Evolutionary conservation across 2,888 invertebrate species (phyloP).

Genomic region (Limnephilus marmoratus): DNA sequence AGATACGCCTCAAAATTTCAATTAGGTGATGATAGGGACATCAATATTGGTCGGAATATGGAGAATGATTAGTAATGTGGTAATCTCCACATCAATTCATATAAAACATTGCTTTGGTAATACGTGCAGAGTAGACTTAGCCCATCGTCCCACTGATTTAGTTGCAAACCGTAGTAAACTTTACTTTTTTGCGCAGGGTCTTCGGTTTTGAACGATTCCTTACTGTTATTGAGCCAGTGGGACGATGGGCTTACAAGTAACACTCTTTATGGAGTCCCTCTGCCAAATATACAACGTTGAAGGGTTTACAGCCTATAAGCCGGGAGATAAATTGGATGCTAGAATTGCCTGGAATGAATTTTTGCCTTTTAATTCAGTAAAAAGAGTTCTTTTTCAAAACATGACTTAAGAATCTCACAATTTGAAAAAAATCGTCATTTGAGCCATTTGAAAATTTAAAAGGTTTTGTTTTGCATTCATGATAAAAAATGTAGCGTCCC

Average conservation of each 20-base stretch:
- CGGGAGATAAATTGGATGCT: not conserved
- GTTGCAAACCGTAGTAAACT: no score
- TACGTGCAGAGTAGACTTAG: not conserved
- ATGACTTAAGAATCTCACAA: not conserved
- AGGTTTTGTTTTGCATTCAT: not conserved
- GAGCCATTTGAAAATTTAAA: not conserved
- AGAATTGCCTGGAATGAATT: not conserved
- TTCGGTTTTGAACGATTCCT: no score
- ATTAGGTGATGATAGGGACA: no score
- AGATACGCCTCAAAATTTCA: no score
- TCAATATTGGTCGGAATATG: no score
- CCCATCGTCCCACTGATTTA: no score
- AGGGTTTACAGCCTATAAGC: not conserved
- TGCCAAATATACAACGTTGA: not conserved
- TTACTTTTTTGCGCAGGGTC: no score
- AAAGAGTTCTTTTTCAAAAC: not conserved
- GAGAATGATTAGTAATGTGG: no score
- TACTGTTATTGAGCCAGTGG: no score
- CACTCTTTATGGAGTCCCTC: not conserved
- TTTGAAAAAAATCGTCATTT: not conserved
- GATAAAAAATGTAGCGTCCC: not conserved
- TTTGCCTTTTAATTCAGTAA: not conserved
- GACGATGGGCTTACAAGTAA: not conserved
- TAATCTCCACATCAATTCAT: no score
- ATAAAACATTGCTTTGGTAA: not conserved